Evolutionary conservation across 2,888 invertebrate genomes (phyloP), one percentile per base, ranked within the genome.

Genomic region (Eilema depressum): DNA sequence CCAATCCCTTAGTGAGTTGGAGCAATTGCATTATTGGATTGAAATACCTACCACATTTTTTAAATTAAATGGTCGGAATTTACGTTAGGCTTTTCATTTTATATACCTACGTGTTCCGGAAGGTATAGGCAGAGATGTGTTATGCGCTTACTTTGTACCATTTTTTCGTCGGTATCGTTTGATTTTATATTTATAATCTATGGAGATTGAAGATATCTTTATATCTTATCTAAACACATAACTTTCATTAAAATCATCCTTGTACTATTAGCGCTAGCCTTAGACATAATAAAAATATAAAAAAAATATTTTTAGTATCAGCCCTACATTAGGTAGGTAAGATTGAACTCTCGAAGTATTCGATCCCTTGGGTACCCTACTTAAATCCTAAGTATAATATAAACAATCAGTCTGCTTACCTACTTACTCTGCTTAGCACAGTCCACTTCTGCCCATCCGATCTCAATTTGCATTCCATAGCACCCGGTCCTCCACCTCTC

Each of bases 21-120:
- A 73, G 71, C 75, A 82, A 81, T 81, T 78, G 75, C 76, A 76
- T 73, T 76, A 74, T 69, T 75, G 75, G 73, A 77, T 76, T 75
- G 79, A 73, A 77, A 74, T 75, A n/a, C 66, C 67, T 67, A 73
- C 71, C n/a, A n/a, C n/a, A n/a, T 71, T 72, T 74, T 79, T 79
- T 65, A 65, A 61, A 33, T 20, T 17, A 28, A 61, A 20, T 26
- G 20, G 11, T 61, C 69, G 66, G 68, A 67, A 71, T 77, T 59
- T 59, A 23, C 25, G 59, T 33, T 14, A 57, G 7, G 17, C 17
- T 5, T 17, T 25, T 23, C 20, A 25, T 25, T 0, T 33, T 20
- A 28, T 28, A 5, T 60, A 60, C 25, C 11, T 57, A 25, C n/a
- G 7, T n/a, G n/a, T 23, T 66, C 28, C 47, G 61, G 73, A 73